Percentiles rank a stretch among this genome's conserved stretches.
Evolutionary conservation across 2,888 invertebrate species (phyloP).

Genomic region (Tipula confusa): DNA sequence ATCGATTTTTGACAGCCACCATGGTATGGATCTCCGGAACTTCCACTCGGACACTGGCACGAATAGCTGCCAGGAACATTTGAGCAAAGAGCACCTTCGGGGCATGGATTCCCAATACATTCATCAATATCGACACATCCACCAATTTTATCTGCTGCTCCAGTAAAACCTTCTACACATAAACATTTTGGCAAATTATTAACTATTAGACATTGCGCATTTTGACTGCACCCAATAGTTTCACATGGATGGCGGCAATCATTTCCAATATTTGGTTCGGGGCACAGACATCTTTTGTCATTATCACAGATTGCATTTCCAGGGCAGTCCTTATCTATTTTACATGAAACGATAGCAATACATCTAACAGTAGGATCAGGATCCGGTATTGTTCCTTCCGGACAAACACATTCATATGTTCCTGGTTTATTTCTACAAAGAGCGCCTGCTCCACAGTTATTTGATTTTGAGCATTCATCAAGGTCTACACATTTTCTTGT

Average conservation of each 20-base stretch:
- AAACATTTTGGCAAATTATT: slow-evolving; percentile 79
- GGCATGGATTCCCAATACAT: slow-evolving; percentile 77
- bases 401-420: slow-evolving; percentile 73
- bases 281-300: slow-evolving; percentile 76
- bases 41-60: slow-evolving; percentile 83
- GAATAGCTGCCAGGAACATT: slow-evolving; percentile 81
- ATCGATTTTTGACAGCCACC: slow-evolving; percentile 68
- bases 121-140: slow-evolving; percentile 88
- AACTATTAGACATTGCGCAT: slow-evolving; percentile 82
- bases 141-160: slow-evolving; percentile 53
- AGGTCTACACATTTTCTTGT: slow-evolving; percentile 75
- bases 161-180: slow-evolving; percentile 77
- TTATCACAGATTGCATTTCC: slow-evolving; percentile 83
- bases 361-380: slow-evolving; percentile 79
- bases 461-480: slow-evolving; percentile 70
- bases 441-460: slow-evolving; percentile 75
- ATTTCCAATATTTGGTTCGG: slow-evolving; percentile 86
- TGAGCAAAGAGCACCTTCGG: slow-evolving; percentile 78
- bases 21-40: slow-evolving; percentile 73
- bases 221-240: slow-evolving; percentile 74
- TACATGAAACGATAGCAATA: slow-evolving; percentile 75
- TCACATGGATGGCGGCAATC: slow-evolving; percentile 94
- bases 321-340: slow-evolving; percentile 72
- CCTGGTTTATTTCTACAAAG: slow-evolving; percentile 75
- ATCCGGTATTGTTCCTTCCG: slow-evolving; percentile 74